Evolutionary conservation across 2,888 invertebrate genomes (phyloP).

Genomic region (Lathronympha strigana): DNA sequence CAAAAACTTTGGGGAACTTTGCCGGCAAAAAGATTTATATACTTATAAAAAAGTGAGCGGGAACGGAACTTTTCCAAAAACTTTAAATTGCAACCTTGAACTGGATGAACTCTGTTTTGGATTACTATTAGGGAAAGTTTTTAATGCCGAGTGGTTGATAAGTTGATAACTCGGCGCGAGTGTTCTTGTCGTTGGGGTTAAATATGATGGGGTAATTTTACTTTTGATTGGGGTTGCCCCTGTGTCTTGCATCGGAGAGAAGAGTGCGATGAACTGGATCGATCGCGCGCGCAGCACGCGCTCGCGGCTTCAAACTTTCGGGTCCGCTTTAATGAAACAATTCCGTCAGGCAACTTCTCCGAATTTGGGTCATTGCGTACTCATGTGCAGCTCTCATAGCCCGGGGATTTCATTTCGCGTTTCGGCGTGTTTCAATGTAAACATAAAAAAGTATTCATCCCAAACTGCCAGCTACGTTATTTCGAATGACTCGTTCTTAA

Average conservation of each 20-base stretch:
- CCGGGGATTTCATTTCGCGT: slow-evolving; percentile 45
- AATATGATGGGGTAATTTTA: slow-evolving; percentile 64
- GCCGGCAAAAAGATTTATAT: slow-evolving; percentile 84
- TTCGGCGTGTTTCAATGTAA: slow-evolving; percentile 43
- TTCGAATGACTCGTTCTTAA: background rate
- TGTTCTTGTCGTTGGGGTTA: slow-evolving; percentile 63
- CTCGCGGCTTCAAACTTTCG: slow-evolving; percentile 72
- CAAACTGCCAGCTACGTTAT: slow-evolving; percentile 19
- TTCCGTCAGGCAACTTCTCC: slow-evolving; percentile 63
- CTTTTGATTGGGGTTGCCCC: slow-evolving; percentile 58
- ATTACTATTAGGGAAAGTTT: slow-evolving; percentile 82
- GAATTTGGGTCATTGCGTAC: slow-evolving; percentile 76
- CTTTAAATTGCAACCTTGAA: slow-evolving; percentile 86
- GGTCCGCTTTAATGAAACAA: slow-evolving; percentile 79
- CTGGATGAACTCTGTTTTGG: slow-evolving; percentile 80
- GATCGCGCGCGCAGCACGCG: slow-evolving; percentile 63
- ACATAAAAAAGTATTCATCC: slow-evolving; percentile 42
- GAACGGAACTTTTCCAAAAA: slow-evolving; percentile 83
- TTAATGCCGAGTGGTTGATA: slow-evolving; percentile 74
- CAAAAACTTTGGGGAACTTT: slow-evolving; percentile 82
- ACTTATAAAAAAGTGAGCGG: slow-evolving; percentile 83
- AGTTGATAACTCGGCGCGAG: slow-evolving; percentile 52
- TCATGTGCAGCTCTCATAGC: slow-evolving; percentile 57
- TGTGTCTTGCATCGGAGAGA: slow-evolving; percentile 59
- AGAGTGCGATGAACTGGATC: slow-evolving; percentile 74